Evolutionary conservation across 2,888 invertebrate genomes (phyloP).

Genomic region (Ichneumoninae sp.): DNA sequence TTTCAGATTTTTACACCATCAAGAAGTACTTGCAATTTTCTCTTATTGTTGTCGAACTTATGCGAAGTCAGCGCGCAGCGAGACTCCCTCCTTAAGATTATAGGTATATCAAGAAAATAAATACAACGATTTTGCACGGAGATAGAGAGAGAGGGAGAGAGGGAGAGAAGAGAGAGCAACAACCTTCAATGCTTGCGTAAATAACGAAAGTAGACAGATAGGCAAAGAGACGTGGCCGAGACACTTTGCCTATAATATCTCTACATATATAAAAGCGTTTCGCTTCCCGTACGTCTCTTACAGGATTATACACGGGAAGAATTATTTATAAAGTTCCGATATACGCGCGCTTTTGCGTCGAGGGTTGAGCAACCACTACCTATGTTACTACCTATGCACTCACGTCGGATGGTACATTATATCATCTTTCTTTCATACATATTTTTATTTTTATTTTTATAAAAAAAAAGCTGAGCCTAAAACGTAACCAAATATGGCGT

Average conservation of each 20-base stretch:
- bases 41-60: too few species aligned
- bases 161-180: not conserved
- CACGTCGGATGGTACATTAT: not conserved
- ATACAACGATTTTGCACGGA: too few species aligned
- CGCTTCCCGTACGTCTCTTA: constrained; percentile 11
- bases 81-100: too few species aligned
- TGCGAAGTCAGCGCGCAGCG: too few species aligned
- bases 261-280: constrained; percentile 3
- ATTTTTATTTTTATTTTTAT: not conserved
- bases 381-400: constrained; percentile 12
- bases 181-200: constrained; percentile 7
- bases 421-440: not conserved
- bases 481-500: not conserved
- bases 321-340: constrained; percentile 38
- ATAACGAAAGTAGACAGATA: not conserved
- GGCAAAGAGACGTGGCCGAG: not conserved
- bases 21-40: too few species aligned
- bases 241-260: too few species aligned
- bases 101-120: too few species aligned
- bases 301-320: constrained; percentile 18
- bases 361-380: constrained; percentile 12
- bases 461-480: not conserved
- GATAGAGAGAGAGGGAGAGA: too few species aligned
- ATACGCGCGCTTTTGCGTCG: not conserved
- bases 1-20: too few species aligned